Percentiles rank a stretch among this genome's conserved stretches.
phyloP scores from a whole-genome alignment of 2,113 vertebrate species.

The Phoxinus phoxinus region DNA sequence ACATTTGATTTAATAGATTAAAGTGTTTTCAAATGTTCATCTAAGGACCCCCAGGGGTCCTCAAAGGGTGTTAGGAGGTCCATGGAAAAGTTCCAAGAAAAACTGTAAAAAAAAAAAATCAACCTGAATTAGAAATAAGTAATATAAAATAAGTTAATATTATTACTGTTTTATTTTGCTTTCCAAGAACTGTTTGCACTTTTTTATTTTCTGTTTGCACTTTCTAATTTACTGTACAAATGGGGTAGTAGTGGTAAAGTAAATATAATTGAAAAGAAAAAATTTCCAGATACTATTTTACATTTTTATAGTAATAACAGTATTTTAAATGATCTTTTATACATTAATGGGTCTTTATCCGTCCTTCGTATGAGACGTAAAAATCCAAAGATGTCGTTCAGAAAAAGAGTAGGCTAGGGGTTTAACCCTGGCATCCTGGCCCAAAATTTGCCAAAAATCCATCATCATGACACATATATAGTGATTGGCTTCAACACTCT shows the following conservation, averaged over 20 bases:
- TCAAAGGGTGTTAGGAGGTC: not conserved
- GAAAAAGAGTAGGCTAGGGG: no score
- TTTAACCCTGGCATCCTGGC: no score
- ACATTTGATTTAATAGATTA: no score
- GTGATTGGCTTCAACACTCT: no score
- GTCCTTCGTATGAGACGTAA: no score
- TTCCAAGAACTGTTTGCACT: not conserved
- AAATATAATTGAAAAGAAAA: not conserved
- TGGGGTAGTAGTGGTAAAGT: not conserved
- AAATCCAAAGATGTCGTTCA: no score
- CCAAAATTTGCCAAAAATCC: no score
- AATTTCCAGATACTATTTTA: not conserved
- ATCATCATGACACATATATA: no score
- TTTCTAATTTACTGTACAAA: not conserved
- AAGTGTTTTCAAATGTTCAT: not conserved
- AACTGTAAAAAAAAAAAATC: not conserved
- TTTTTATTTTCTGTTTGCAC: not conserved
- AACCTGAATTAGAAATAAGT: not conserved
- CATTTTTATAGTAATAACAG: not conserved
- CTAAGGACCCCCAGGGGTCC: not conserved
- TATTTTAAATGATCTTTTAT: not conserved
- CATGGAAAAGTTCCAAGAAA: not conserved
- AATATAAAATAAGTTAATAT: not conserved
- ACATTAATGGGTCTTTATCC: not conserved
- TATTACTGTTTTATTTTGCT: not conserved